phyloP scores from a whole-genome alignment of 2,113 vertebrate species.

The Callopanchax toddi region DNA sequence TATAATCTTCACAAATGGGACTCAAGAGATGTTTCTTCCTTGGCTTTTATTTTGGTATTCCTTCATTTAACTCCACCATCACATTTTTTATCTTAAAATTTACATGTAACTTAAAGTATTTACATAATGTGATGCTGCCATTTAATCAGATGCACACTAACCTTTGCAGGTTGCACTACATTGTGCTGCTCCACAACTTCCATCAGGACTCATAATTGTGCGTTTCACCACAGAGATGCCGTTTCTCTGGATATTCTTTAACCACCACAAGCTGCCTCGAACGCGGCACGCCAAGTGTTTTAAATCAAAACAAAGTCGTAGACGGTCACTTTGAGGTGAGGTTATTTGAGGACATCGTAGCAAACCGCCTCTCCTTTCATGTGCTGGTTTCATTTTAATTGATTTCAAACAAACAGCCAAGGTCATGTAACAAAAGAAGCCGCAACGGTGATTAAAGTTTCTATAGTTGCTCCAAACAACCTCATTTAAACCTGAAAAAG shows the following conservation, averaged over 20 bases:
- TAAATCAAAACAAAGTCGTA: not conserved
- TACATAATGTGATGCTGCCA: too few species aligned
- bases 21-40: too few species aligned
- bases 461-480: not conserved
- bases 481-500: not conserved
- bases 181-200: not conserved
- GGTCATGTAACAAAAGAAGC: not conserved
- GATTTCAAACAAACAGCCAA: constrained; percentile 4
- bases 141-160: too few species aligned
- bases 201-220: not conserved
- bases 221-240: not conserved
- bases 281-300: not conserved
- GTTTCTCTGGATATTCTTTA: not conserved
- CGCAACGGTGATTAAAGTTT: not conserved
- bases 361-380: constrained; percentile 2
- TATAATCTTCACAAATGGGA: too few species aligned
- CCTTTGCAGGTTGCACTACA: constrained; percentile 1
- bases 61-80: too few species aligned
- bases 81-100: too few species aligned
- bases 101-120: too few species aligned
- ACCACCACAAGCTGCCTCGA: not conserved
- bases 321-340: not conserved
- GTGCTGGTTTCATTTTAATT: not conserved
- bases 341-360: constrained; percentile 30
- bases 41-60: too few species aligned